Evolutionary conservation across 2,113 vertebrate species (phyloP), one percentile per base, ranked within the genome.

Genomic region (Prunella fulvescens): DNA sequence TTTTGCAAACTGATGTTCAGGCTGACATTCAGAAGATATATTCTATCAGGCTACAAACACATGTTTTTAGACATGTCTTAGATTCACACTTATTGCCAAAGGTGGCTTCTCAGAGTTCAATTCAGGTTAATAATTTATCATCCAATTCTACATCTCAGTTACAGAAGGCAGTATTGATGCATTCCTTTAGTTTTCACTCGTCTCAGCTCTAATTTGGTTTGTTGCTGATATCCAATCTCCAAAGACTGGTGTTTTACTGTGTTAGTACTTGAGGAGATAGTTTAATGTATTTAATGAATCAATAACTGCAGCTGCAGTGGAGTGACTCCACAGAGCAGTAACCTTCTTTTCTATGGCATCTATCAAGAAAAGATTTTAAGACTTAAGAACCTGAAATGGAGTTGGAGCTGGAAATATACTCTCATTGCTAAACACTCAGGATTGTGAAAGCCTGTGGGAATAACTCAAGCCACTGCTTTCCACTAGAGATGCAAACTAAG

Each of bases 211-310:
- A 45, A 93, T 86, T 95, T 64, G 42, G 29, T 86, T 88, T 95
- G 47, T 56, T 83, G 71, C 53, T 88, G 50, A 77, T 19, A 80
- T 50, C 79, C 92, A 53, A 61, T 67, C 78, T 92, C 87, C 51
- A 81, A 58, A 88, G 85, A 77, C 81, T 77, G 35, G 12, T 7
- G 8, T 19, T 92, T 80, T 88, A 73, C 42, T 39, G 1, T 67
- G 40, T 70, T 87, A 73, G 35, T 51, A n/a, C 60, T 93, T 76
- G 42, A 64, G 70, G 77, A 80, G 56, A 86, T 39, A 77, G 71
- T 82, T 96, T 93, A 73, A 91, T 94, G 39, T 91, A 62, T 84
- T 74, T 92, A 86, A 79, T 91, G 61, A 91, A 93, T 95, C 45
- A 3, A 58, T 94, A 93, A 74, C 54, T 81, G 65, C 53, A 86